Evolutionary conservation across 53 echinoderm and acorn worm genomes (phyloP), one percentile per base, ranked within the genome.

Genomic region (Holothuria scabra): DNA sequence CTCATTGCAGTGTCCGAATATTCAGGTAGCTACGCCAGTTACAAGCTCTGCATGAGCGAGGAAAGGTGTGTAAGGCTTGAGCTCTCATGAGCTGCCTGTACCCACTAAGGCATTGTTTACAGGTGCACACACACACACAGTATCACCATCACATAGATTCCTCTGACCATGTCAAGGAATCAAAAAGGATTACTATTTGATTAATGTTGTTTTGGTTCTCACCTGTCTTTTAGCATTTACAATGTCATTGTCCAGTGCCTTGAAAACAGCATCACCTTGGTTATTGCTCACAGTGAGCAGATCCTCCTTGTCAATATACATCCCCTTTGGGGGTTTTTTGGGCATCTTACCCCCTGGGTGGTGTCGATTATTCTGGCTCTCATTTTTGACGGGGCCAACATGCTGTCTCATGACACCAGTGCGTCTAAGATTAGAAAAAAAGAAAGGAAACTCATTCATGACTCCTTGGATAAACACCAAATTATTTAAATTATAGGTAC

Each of bases 361-460:
- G 32, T 94, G 92, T 56, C 92, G 88, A 34, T 74, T 90, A 20
- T 71, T 64, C 71, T 88, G 89, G 66, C 89, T 94, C 85, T 97
- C 97, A 49, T 93, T 97, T 16, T 91, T 84, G 29, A 97, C 92
- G 10, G 97, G 97, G 21, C 97, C 97, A 32, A 94, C 92, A 59
- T 97, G 93, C 21, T 92, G 92, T 2, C 97, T 89, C 97, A 97
- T 97, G 22, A 97, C 94, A 44, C 97, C 94, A 13, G 97, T 94
- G 9, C 97, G 97, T 33, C 96, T 96, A 74, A 4, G 23, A 23
- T 56, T 5, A 81, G 3, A 12, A 52, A 52, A 52, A 52, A 52
- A 18, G n/a, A n/a, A n/a, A n/a, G n/a, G n/a, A n/a, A n/a, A n/a
- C n/a, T n/a, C n/a, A 52, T 16, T 16, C 16, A 14, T 52, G 18